Evolutionary conservation across 2,888 invertebrate species (phyloP).

Genomic region (Acrobeloides nanus): DNA sequence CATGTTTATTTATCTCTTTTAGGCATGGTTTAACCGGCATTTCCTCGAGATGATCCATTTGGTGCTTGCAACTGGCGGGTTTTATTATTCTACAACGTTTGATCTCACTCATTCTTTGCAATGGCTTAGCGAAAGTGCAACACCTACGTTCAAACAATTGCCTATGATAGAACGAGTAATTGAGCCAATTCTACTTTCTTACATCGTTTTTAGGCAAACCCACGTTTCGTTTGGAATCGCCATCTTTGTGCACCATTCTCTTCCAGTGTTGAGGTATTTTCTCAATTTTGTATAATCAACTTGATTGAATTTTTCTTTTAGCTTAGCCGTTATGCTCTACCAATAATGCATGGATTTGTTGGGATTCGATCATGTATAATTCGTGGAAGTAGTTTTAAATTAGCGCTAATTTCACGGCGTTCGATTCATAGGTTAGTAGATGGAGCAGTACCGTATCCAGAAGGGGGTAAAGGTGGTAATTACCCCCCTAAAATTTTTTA

Average conservation of each 20-base stretch:
- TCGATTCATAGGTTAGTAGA: constrained; percentile 65
- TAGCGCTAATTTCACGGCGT: constrained; percentile 81
- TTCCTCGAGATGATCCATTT: constrained; percentile 78
- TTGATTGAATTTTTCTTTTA: constrained; percentile 9
- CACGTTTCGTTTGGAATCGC: constrained; percentile 87
- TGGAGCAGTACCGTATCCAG: too few relatives aligned
- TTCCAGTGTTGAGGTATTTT: constrained; percentile 23
- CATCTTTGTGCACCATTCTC: constrained; percentile 59
- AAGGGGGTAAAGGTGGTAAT: too few relatives aligned
- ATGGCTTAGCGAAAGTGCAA: constrained; percentile 59
- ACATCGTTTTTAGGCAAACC: constrained; percentile 65
- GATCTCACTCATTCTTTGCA: constrained; percentile 88
- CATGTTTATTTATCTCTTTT: constrained; percentile 3
- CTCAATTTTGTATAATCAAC: background rate
- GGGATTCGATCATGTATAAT: constrained; percentile 73
- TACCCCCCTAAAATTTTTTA: too few relatives aligned
- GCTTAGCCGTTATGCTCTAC: constrained; percentile 59
- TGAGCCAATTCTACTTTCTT: too few relatives aligned
- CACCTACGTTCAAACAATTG: constrained; percentile 32
- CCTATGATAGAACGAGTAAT: constrained; percentile 30
- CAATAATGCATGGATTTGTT: constrained; percentile 78
- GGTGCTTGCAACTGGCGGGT: constrained; percentile 74
- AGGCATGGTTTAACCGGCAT: constrained; percentile 66
- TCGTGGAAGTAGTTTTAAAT: constrained; percentile 73
- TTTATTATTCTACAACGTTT: constrained; percentile 87